Percentiles rank a stretch among this genome's conserved stretches.
Evolutionary conservation across 2,888 invertebrate species (phyloP).

Genomic region (Thalpophila matura): DNA sequence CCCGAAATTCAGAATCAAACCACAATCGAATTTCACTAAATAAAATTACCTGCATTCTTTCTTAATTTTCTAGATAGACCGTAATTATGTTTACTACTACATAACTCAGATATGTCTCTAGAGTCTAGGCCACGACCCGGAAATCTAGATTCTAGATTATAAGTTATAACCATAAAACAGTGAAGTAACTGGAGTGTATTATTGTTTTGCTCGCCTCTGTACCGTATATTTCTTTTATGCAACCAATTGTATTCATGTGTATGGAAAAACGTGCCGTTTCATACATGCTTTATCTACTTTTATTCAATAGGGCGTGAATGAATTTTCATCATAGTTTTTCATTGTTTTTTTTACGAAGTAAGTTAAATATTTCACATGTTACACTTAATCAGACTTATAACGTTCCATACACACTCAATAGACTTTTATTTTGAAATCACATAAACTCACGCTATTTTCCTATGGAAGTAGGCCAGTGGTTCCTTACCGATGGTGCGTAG

Average conservation of each 20-base stretch:
- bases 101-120: conserved; percentile 3
- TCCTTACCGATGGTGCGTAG: no score
- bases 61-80: background rate
- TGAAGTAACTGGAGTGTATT: background rate
- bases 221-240: conserved; percentile 9
- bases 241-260: conserved; percentile 8
- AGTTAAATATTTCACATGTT: no score
- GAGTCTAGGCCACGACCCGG: background rate
- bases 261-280: conserved; percentile 39
- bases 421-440: no score
- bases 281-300: conserved; percentile 28
- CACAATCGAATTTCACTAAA: no score
- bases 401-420: no score
- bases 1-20: no score
- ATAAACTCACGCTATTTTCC: no score
- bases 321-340: conserved; percentile 16
- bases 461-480: no score
- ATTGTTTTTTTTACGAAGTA: no score
- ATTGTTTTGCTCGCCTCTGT: conserved; percentile 27
- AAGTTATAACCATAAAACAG: conserved; percentile 1
- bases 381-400: no score
- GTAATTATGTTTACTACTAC: background rate
- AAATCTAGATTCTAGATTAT: conserved; percentile 10
- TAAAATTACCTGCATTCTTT: no score
- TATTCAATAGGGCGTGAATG: conserved; percentile 20